Base-by-base conservation (phyloP, 2,797 vertebrate species). In the Falco novaeseelandiae region DNA sequence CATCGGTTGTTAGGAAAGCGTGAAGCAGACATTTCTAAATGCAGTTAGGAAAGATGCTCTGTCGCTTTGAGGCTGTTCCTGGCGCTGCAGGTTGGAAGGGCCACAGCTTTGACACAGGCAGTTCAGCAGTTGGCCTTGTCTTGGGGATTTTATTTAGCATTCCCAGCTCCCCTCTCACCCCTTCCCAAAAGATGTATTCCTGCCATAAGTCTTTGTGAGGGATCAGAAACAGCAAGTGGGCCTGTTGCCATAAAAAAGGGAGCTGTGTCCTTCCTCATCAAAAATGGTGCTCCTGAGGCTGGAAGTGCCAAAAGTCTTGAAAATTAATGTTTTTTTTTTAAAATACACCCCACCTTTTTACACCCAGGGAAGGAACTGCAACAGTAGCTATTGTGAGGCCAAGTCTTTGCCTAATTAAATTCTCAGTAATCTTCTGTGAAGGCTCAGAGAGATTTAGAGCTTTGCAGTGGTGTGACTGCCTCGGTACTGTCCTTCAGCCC, bases 371-470 rank as follows among this genome's bases (percentile, higher is more conserved):
- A 79, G 91, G 91, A 79, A 7, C 57, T 69, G 92, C 61, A 74
- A 76, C 80, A 72, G 58, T 30, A 38, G 34, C 83, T 84, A 23
- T 40, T 42, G 58, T 70, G 63, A 92, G 67, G 55, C 81, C 81
- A 51, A 76, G 48, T 93, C 86, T 90, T 89, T 71, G 51, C 86
- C 62, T 94, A 44, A 83, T 87, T 87, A 96, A 84, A 84, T 73
- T 73, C 58, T 29, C 83, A 62, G 27, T 89, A 82, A 89, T 89
- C 87, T 85, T 59, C 70, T 70, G 62, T 22, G 59, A 55, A 72
- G 85, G 69, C 93, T 95, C 61, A 8, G 82, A 52, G 83, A 83
- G 69, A 59, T 88, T 90, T 77, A 90, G 88, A 83, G 89, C 82
- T 93, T 87, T 76, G 94, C 6, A 6, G 46, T 87, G 93, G 15